Conservation (phyloP, 2,797 vertebrate species). For the Oreonectes daqikongensis region DNA sequence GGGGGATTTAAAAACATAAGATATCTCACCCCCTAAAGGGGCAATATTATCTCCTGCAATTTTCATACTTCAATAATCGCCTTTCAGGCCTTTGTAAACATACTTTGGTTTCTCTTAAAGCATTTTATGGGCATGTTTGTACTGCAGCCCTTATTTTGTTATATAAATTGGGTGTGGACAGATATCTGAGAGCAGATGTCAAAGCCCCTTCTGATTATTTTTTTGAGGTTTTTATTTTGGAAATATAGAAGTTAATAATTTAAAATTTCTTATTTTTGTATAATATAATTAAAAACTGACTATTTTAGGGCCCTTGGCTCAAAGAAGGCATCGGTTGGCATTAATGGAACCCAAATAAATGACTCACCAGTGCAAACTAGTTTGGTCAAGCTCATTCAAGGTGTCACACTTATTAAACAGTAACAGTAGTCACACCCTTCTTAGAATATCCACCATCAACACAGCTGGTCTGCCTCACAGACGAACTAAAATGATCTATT, state of each 20-base stretch:
- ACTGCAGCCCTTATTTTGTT: background rate
- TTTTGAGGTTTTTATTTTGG: background rate
- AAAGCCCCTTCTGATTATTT: background rate
- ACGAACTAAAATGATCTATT: slow-evolving; percentile 13
- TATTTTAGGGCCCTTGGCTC: background rate
- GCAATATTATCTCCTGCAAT: background rate
- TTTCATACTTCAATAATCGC: background rate
- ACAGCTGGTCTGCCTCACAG: slow-evolving; percentile 27
- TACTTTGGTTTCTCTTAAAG: background rate
- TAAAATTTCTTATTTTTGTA: background rate
- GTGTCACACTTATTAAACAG: slow-evolving; percentile 16
- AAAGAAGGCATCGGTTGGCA: background rate
- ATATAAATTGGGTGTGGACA: slow-evolving; percentile 9
- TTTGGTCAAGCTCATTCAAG: slow-evolving; percentile 29
- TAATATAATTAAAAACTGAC: background rate
- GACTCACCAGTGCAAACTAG: slow-evolving; percentile 13
- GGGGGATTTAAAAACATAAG: background rate
- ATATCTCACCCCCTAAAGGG: too few relatives aligned
- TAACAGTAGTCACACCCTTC: slow-evolving; percentile 22
- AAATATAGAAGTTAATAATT: background rate
- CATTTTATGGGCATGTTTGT: slow-evolving; percentile 2
- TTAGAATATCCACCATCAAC: slow-evolving; percentile 9
- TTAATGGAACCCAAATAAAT: background rate
- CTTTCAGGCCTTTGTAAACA: background rate
- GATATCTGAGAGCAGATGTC: slow-evolving; percentile 7